phyloP scores from a whole-genome alignment of 2,888 invertebrate genomes.

The Hoplodrina ambigua region DNA sequence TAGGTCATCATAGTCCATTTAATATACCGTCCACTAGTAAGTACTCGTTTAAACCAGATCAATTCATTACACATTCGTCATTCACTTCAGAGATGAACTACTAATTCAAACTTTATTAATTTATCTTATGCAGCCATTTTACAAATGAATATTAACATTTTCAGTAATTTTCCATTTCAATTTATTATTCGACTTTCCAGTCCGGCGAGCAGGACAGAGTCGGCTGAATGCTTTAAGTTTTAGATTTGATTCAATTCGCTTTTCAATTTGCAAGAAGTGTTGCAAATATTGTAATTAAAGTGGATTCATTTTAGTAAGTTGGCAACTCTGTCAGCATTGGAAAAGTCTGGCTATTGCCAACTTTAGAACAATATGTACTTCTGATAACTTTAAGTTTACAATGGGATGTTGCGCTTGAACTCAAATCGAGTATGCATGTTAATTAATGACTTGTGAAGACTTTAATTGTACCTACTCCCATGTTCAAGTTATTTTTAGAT shows the following conservation, averaged over 20 bases:
- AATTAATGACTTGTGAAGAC: constrained; percentile 9
- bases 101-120: constrained; percentile 20
- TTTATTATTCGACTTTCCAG: constrained; percentile 54
- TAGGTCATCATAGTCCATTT: background rate
- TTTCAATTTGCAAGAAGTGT: constrained; percentile 45
- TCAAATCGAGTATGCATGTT: constrained; percentile 9
- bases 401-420: constrained; percentile 12
- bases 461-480: constrained; percentile 2
- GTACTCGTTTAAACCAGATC: no score
- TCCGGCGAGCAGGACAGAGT: constrained; percentile 32
- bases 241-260: constrained; percentile 51
- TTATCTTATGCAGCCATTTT: constrained; percentile 20
- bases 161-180: constrained; percentile 54
- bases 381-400: constrained; percentile 21
- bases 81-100: background rate
- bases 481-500: background rate
- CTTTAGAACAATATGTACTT: constrained; percentile 15
- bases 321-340: constrained; percentile 30
- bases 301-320: constrained; percentile 43
- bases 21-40: no score
- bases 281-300: constrained; percentile 59
- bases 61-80: background rate
- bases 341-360: constrained; percentile 33
- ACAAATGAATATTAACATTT: constrained; percentile 47
- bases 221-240: constrained; percentile 43